Conservation (phyloP, 1,140 invertebrate species). For the Bombus vancouverensis region DNA sequence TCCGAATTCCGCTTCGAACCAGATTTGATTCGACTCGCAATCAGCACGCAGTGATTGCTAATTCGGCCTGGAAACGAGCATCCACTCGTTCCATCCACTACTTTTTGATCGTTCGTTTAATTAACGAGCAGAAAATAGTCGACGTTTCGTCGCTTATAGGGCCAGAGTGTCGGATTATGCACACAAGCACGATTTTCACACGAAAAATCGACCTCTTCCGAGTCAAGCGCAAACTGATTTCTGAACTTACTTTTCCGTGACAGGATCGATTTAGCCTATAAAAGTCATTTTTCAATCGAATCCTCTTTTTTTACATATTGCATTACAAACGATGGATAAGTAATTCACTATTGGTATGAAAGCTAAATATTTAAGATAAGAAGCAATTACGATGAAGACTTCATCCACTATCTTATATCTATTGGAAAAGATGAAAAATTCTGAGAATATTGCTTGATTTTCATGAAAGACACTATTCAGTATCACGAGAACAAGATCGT, state of each 20-base stretch:
- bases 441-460: neutral
- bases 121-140: slow-evolving; percentile 49
- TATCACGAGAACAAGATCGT: neutral
- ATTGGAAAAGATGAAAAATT: neutral
- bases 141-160: slow-evolving; percentile 17
- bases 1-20: slow-evolving; percentile 23
- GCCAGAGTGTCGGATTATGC: neutral
- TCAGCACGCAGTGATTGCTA: slow-evolving; percentile 50
- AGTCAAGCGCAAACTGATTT: neutral
- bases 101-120: slow-evolving; percentile 52
- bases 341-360: neutral
- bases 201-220: neutral
- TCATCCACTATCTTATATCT: no score
- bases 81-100: slow-evolving; percentile 13
- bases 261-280: neutral
- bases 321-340: no score
- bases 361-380: neutral
- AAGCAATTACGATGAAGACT: neutral
- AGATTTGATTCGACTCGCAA: slow-evolving; percentile 38
- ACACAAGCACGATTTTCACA: neutral
- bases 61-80: slow-evolving; percentile 45
- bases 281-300: neutral
- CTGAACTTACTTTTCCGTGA: neutral
- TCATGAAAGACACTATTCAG: neutral
- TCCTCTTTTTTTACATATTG: no score